Base-by-base conservation (phyloP, 2,888 invertebrate species). In the Acrobasis repandana region DNA sequence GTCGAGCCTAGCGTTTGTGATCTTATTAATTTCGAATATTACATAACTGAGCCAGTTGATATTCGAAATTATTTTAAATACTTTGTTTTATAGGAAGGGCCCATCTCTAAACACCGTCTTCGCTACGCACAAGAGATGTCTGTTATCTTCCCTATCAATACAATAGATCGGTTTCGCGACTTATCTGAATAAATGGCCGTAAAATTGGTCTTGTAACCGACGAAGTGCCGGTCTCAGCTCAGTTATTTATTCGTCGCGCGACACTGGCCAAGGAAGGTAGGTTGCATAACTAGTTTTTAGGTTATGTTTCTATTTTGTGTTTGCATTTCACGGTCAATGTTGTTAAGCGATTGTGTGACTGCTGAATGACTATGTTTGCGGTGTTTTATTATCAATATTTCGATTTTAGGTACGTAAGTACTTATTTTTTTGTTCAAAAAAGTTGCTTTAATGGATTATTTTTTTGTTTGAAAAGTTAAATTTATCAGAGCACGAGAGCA, bases 251-350 rank as follows among this genome's bases (percentile, higher is more conserved):
- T 52, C 52, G 36, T 14, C 9, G 52, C 34, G 9, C 52, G 16
- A 11, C 52, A 10, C 10, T 16, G 52, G 52, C 9, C 52, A 16
- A 36, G 52, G 1, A 52, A 52, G 52, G 52, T 52, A 52, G 34
- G 33, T 52, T 52, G n/a, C 16, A 34, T 52, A 52, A 52, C 28
- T 28, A 28, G 28, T 52, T 52, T 52, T 52, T 15, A 52, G 52
- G 52, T 52, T 52, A 52, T 52, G 51, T 51, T 36, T 15, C 16
- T 51, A 18, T 51, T 51, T 33, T 48, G 16, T 6, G 16, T 48
- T 15, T 15, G n/a, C 15, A 11, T 46, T n/a, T n/a, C 46, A 9
- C 46, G 28, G 28, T 28, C 28, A 28, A 28, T 28, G 28, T 28
- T 28, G 28, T 28, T 28, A 28, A 6, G 28, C 8, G 28, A 28